A percentile compares a stretch with the other conserved stretches of the same genome.
phyloP scores from a whole-genome alignment of 1,140 invertebrate species.

The Magallana gigas region DNA sequence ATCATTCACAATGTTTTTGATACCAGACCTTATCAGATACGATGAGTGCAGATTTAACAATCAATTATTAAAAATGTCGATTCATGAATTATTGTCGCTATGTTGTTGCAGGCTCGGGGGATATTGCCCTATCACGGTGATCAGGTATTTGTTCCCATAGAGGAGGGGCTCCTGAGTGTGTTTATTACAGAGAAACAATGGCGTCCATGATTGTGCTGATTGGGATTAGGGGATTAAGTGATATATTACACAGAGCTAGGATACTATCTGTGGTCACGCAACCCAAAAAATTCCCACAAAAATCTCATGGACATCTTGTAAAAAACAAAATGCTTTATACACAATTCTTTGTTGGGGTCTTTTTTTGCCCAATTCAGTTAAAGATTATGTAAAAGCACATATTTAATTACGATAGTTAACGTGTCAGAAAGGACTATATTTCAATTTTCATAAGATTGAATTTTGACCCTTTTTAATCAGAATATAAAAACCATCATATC shows the following conservation, averaged over 20 bases:
- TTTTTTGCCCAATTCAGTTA: too few relatives aligned
- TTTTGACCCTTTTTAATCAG: too few relatives aligned
- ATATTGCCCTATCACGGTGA: slow-evolving; percentile 18
- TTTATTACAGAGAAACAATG: not conserved
- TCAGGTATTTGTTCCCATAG: not conserved
- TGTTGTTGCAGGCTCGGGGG: not conserved
- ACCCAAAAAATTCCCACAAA: too few relatives aligned
- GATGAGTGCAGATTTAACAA: not conserved
- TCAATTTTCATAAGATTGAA: too few relatives aligned
- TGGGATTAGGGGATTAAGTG: not conserved
- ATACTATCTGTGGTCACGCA: too few relatives aligned
- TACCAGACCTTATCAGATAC: not conserved
- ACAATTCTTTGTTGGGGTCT: too few relatives aligned
- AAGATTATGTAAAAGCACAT: too few relatives aligned
- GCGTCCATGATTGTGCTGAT: not conserved
- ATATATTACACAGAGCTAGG: not conserved
- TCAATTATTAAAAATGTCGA: slow-evolving; percentile 6
- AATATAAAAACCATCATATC: too few relatives aligned
- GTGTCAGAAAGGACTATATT: too few relatives aligned
- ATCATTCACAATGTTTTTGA: not conserved
- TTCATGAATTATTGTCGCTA: slow-evolving; percentile 5
- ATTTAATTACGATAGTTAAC: too few relatives aligned
- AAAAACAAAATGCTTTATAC: too few relatives aligned
- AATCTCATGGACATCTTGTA: too few relatives aligned
- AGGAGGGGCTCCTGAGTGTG: not conserved